A percentile compares a stretch with the other conserved stretches of the same genome.
Conservation (phyloP, 2,113 vertebrate genomes). For the Prunella fulvescens region DNA sequence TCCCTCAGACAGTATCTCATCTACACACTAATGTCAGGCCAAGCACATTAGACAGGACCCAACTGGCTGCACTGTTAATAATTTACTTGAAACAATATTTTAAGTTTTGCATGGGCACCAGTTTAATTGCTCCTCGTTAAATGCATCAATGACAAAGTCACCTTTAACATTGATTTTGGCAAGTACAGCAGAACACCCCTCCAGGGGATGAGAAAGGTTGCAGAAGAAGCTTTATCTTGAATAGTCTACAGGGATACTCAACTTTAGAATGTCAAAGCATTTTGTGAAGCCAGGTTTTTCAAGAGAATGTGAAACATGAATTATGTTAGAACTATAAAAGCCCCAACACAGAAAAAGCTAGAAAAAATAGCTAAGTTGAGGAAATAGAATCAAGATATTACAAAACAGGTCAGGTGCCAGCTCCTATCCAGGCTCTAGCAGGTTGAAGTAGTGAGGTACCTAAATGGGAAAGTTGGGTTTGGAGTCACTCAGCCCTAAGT, state of each 20-base stretch:
- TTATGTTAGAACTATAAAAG: not conserved
- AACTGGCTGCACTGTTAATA: conserved; percentile 14
- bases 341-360: not conserved
- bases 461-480: not conserved
- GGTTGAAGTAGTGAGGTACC: not conserved
- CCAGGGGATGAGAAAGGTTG: not conserved
- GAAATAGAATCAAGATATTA: not conserved
- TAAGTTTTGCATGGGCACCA: not conserved
- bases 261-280: not conserved
- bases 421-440: not conserved
- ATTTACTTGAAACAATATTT: conserved; percentile 27
- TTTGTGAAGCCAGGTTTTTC: not conserved
- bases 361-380: not conserved
- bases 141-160: conserved; percentile 41
- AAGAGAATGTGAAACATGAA: not conserved
- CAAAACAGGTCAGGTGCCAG: not conserved
- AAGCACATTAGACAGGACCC: not conserved
- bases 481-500: not conserved
- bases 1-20: not conserved
- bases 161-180: conserved; percentile 1
- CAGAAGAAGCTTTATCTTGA: not conserved
- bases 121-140: conserved; percentile 18
- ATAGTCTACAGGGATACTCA: not conserved
- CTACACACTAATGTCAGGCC: not conserved
- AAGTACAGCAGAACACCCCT: not conserved